A percentile compares a stretch with the other conserved stretches of the same genome.
Conservation (phyloP, 1,140 invertebrate genomes). For the Zaprionus nigranus region DNA sequence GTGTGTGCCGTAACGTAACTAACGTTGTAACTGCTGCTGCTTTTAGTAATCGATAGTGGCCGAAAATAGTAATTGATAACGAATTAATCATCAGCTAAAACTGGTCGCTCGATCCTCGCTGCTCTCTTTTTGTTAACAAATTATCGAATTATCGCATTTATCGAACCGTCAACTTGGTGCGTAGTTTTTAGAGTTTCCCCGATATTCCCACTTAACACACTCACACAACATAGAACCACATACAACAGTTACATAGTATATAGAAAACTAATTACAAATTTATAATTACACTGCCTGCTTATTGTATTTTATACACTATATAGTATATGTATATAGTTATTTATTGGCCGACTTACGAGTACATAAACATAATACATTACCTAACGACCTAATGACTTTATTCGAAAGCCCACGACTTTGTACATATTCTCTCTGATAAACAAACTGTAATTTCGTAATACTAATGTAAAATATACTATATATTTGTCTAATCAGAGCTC, state of each 20-base stretch:
- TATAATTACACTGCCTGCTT: slow-evolving; percentile 23
- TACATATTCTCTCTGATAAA: slow-evolving; percentile 32
- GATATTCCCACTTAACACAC: not conserved
- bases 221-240: slow-evolving; percentile 20
- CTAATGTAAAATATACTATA: slow-evolving; percentile 1
- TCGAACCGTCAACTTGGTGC: slow-evolving; percentile 51
- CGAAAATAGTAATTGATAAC: slow-evolving; percentile 24
- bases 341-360: slow-evolving; percentile 45
- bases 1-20: slow-evolving; percentile 54
- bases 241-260: slow-evolving; percentile 13
- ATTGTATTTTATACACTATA: slow-evolving; percentile 3
- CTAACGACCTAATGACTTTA: slow-evolving; percentile 48
- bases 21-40: slow-evolving; percentile 36
- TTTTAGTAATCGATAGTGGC: slow-evolving; percentile 29
- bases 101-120: slow-evolving; percentile 18
- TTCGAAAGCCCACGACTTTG: slow-evolving; percentile 44
- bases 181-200: slow-evolving; percentile 56
- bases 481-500: slow-evolving; percentile 60
- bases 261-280: slow-evolving; percentile 9
- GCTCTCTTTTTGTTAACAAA: slow-evolving; percentile 58
- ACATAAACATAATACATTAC: slow-evolving; percentile 37
- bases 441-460: slow-evolving; percentile 7
- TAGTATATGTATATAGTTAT: slow-evolving; percentile 2
- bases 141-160: slow-evolving; percentile 37
- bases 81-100: slow-evolving; percentile 24